Evolutionary conservation across 2,797 vertebrate genomes (phyloP).

Genomic region (Tarsius wallacei): DNA sequence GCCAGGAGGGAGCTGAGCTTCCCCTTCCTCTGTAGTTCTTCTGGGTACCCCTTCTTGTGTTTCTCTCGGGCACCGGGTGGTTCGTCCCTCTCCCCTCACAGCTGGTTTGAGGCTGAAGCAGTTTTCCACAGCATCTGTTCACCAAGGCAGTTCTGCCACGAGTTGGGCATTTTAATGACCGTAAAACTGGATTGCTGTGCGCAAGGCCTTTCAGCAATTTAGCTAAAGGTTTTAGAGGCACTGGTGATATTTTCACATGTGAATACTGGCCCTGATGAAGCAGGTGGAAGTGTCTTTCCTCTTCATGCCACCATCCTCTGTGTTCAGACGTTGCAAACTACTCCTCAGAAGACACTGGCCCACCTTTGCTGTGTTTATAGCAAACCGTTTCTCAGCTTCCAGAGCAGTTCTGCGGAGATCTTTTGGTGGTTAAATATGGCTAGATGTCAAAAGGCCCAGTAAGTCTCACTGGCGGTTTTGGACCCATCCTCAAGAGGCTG

Average conservation of each 20-base stretch:
- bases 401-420: not conserved
- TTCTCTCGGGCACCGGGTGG: fast-evolving
- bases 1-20: not conserved
- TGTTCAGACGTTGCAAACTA: not conserved
- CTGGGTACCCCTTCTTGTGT: too few species aligned
- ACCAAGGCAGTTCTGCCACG: not conserved
- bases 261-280: slow-evolving; percentile 7
- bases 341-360: not conserved
- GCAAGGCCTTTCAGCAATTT: slow-evolving; percentile 46
- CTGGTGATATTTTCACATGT: not conserved
- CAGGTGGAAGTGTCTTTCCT: not conserved
- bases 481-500: not conserved
- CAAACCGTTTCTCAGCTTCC: slow-evolving; percentile 1
- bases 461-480: not conserved
- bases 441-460: not conserved
- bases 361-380: not conserved
- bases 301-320: not conserved
- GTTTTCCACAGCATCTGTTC: slow-evolving; percentile 48
- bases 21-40: too few species aligned
- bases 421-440: slow-evolving; percentile 27
- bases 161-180: slow-evolving; percentile 14
- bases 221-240: slow-evolving; percentile 28
- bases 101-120: slow-evolving; percentile 30
- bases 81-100: not conserved
- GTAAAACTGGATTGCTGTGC: slow-evolving; percentile 55